A percentile compares a stretch with the other conserved stretches of the same genome.
phyloP scores from a whole-genome alignment of 2,113 vertebrate species.

The Zingel zingel region DNA sequence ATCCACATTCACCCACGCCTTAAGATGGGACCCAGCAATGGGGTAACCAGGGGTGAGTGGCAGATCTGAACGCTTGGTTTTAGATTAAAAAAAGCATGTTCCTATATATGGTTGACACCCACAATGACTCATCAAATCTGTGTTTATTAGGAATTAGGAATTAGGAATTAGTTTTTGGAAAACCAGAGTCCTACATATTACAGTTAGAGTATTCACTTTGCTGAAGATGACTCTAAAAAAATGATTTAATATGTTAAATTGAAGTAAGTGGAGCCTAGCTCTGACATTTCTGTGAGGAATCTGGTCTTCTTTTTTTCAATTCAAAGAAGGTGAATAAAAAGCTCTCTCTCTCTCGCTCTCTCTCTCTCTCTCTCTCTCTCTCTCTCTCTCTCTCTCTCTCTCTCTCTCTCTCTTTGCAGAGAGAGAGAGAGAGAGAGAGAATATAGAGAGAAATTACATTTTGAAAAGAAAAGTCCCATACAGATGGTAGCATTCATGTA shows the following conservation, averaged over 20 bases:
- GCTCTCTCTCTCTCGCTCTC: no score
- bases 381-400: no score
- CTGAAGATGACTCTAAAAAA: not conserved
- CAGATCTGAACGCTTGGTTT: no score
- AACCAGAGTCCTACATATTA: not conserved
- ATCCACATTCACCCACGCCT: slow-evolving; percentile 97
- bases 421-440: no score
- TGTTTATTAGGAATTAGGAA: no score
- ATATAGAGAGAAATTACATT: no score
- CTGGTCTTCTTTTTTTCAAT: not conserved
- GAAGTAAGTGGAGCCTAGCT: not conserved
- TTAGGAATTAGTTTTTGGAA: not conserved
- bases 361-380: no score
- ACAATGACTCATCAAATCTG: not conserved
- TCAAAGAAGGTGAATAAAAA: no score
- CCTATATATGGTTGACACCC: not conserved
- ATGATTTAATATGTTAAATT: not conserved
- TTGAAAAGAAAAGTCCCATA: no score
- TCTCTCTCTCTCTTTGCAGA: no score
- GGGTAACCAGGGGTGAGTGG: slow-evolving; percentile 91
- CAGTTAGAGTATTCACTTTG: not conserved
- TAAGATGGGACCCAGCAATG: slow-evolving; percentile 98
- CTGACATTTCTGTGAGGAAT: not conserved
- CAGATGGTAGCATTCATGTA: no score
- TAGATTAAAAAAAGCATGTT: not conserved